phyloP scores from a whole-genome alignment of 2,797 vertebrate genomes.

The Toxotes lorentzi region DNA sequence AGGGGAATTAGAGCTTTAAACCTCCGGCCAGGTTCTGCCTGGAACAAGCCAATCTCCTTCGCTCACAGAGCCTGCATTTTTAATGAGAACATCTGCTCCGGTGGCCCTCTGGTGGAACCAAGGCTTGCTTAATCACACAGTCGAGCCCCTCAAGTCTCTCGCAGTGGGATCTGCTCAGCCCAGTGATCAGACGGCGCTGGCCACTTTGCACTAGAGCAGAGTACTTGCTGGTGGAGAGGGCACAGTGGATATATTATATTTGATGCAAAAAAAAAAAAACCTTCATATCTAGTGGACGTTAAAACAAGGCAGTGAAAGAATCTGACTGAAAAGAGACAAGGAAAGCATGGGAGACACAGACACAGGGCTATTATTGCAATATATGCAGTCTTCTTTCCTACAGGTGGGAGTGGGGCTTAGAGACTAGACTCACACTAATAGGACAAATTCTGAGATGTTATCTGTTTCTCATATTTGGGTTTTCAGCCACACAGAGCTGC shows the following conservation, averaged over 20 bases:
- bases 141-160: slow-evolving; percentile 81
- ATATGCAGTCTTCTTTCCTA: slow-evolving; percentile 31
- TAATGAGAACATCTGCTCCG: slow-evolving; percentile 89
- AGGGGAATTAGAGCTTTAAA: slow-evolving; percentile 84
- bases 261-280: slow-evolving; percentile 56
- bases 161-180: slow-evolving; percentile 79
- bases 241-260: slow-evolving; percentile 57
- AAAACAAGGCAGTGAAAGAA: slow-evolving; percentile 54
- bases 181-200: slow-evolving; percentile 78
- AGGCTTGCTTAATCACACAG: slow-evolving; percentile 87
- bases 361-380: slow-evolving; percentile 32
- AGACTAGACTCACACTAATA: background rate
- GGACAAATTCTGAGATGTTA: background rate
- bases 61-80: slow-evolving; percentile 86
- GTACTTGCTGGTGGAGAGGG: slow-evolving; percentile 48
- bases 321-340: slow-evolving; percentile 23
- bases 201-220: slow-evolving; percentile 61
- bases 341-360: slow-evolving; percentile 18
- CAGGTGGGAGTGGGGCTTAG: slow-evolving; percentile 36
- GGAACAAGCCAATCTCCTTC: slow-evolving; percentile 83
- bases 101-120: slow-evolving; percentile 83
- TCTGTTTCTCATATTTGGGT: slow-evolving; percentile 9
- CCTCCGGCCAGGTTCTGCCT: slow-evolving; percentile 84
- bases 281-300: slow-evolving; percentile 55
- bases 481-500: background rate